Evolutionary conservation across 1,140 invertebrate genomes (phyloP), one percentile per base, ranked within the genome.

Genomic region (Lepidurus arcticus): DNA sequence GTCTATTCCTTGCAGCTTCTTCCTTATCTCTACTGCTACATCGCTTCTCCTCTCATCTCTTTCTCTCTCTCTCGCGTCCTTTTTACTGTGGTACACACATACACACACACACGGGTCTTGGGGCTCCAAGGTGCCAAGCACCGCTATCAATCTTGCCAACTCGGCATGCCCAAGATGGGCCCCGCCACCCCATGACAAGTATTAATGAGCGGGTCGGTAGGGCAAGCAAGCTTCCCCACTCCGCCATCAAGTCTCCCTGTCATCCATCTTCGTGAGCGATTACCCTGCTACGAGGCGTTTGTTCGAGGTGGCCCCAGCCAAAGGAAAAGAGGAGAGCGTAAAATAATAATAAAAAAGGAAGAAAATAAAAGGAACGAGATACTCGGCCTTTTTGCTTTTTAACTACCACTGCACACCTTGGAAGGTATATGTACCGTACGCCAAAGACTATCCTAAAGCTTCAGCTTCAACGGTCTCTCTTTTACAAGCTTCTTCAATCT

Each of bases 241-340:
- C 43, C 75, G 43, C 34, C 42, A 26, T 65, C 53, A 65, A 65
- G 53, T 65, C 53, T 65, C 53, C 53, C 53, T 65, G 53, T 65
- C 42, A 76, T 76, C 75, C 75, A 76, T 76, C 75, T 76, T 45
- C 75, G 43, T 76, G 75, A 76, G 75, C 75, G 75, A 76, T 76
- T 26, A 76, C 75, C 75, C 24, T 76, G 75, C 47, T 47, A 76
- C 34, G 43, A 44, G 24, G 75, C 75, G 47, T 76, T 76, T 76
- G 75, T 76, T 76, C 75, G 42, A 76, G 43, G 43, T 76, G 43
- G 43, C 43, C 34, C 42, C 24, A 47, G 21, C 53, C 34, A 65
- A 65, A 65, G 21, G 53, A 65, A 65, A 65, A 65, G 53, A 65
- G 53, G 4, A 65, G 21, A 65, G 21, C 7, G 53, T 65, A 21